Evolutionary conservation across 2,888 invertebrate genomes (phyloP), one percentile per base, ranked within the genome.

Genomic region (Thumatha senex): DNA sequence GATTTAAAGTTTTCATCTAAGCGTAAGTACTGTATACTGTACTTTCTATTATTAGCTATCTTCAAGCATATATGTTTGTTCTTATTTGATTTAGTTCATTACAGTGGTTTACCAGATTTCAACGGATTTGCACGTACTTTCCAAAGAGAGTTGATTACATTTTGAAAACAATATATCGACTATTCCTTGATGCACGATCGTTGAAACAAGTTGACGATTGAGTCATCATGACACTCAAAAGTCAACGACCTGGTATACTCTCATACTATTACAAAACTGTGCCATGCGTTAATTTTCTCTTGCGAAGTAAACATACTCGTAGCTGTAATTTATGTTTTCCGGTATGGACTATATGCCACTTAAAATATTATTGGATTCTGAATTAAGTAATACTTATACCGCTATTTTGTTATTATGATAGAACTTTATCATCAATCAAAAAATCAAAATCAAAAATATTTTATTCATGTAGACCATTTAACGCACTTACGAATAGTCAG

Each of bases 161-260:
- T 38, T 13, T 38, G n/a, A 30, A 43, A 34, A 43, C 12, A 40
- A 40, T 29, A 12, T 13, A 44, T 7, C 10, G 13, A n/a, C 40
- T 35, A 47, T 42, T 33, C 5, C 18, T 24, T 5, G 18, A 24
- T 24, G 18, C 18, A 5, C 5, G 18, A 24, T 24, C 18, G 18
- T 24, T 18, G 7, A 12, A 15, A 31, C 46, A 38, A 49, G 31
- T 44, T 39, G 10, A 29, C 41, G 45, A 50, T 51, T 54, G 58
- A 58, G 56, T 63, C 58, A 64, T 34, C 43, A 33, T 29, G n/a
- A 18, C 8, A 46, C 48, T 45, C 39, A 49, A 42, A 51, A 54
- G 54, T 48, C 63, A 40, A 49, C 39, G 46, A 67, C 54, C 59
- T 55, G 53, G 54, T 41, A 55, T 42, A 43, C 40, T 57, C 44